Base-by-base conservation (phyloP, 2,113 vertebrate species). In the Prionailurus viverrinus region DNA sequence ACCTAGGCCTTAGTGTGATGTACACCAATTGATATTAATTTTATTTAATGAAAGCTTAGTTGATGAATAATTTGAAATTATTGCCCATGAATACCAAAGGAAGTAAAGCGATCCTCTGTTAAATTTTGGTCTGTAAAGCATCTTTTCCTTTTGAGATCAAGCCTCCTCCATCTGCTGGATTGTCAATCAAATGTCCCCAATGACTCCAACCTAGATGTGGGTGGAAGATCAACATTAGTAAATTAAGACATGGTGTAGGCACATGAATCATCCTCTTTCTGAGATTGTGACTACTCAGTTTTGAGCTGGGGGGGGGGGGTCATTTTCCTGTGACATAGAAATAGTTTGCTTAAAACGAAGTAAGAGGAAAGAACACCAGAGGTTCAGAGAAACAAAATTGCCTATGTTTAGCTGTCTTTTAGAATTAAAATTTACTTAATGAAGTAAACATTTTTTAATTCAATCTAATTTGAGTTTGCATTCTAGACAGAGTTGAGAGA, bases 11-110 rank as follows among this genome's bases (percentile, higher is more conserved):
- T 73, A 66, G 29, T 80, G 48, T 81, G 39, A 19, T 83, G 19
- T 79, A 19, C 23, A 68, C 33, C 13, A 65, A 48, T 36, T 89
- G 15, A 58, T 55, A 71, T 51, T 76, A 91, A 93, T 83, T 95
- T 83, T 10, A 91, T 45, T 39, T 94, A 78, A 65, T 74, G 27
- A 85, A 81, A 18, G 15, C 1, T 81, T 91, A 21, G 55, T 58
- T 21, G 87, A 69, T 27, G 27, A 82, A n/a, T 27, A 39, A 96
- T 71, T 92, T 85, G 68, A 73, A 95, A 95, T 39, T 83, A 78
- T 48, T 80, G 0, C 3, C 14, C 39, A 55, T 82, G 55, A 51
- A 12, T 89, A 68, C 7, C 31, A 92, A 96, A 53, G 66, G 23
- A 96, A 86, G 15, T 63, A 41, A 95, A 76, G 16, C 73, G 13